Percentiles rank a stretch among this genome's conserved stretches.
Conservation (phyloP, 2,797 vertebrate genomes). For the Cuculus canorus region DNA sequence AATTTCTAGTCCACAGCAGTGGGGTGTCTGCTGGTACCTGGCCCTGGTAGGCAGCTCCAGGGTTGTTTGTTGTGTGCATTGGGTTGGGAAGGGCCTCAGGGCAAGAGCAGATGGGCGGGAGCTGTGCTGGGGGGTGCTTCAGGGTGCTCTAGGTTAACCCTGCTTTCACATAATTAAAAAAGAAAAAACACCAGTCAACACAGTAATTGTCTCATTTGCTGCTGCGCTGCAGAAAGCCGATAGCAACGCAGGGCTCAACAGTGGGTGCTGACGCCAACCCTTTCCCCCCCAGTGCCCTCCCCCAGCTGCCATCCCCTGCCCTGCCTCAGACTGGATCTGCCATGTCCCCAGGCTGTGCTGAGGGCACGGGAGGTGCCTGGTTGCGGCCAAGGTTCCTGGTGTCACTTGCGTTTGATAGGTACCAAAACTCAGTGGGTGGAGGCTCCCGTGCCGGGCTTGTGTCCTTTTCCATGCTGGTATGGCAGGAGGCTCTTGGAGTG, state of each 20-base stretch:
- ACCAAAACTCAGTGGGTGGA: neutral
- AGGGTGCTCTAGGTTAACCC: neutral
- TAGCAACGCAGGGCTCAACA: accelerated
- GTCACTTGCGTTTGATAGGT: neutral
- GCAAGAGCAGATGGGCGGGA: neutral
- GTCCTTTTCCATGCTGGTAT: neutral
- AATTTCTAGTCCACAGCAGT: neutral
- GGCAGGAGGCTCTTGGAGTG: neutral
- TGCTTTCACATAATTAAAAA: neutral
- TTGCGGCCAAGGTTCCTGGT: accelerated
- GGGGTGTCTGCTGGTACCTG: neutral
- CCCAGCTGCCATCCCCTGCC: neutral
- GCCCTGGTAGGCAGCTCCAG: neutral
- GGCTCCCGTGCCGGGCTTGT: accelerated
- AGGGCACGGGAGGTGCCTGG: neutral
- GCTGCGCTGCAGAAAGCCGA: neutral
- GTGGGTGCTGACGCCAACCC: neutral
- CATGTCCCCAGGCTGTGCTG: neutral
- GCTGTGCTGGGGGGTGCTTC: neutral
- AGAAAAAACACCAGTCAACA: neutral
- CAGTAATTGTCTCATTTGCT: neutral
- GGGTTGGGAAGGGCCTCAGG: neutral
- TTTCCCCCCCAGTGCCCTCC: neutral
- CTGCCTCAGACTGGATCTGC: neutral
- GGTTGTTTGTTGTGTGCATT: accelerated